Percentiles rank a stretch among this genome's conserved stretches.
These are phyloP conservation scores for Cistogaster globosa DNA, from an alignment of 2,888 invertebrate species.

Conservation along the genomic window DNA sequence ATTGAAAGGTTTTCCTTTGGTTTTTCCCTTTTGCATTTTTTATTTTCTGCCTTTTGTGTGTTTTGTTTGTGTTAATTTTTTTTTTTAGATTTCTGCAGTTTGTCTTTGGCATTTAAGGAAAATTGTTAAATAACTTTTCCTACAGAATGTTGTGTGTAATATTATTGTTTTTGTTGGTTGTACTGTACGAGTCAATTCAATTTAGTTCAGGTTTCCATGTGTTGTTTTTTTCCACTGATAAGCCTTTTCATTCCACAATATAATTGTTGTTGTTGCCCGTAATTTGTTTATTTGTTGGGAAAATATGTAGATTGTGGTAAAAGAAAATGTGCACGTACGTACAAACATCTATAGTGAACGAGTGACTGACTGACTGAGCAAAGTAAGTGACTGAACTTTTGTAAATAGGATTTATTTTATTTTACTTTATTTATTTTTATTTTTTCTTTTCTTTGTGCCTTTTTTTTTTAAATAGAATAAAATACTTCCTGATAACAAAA, in stretches of 20 bases:
- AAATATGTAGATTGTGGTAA: constrained; percentile 65
- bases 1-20: constrained; percentile 64
- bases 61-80: background rate
- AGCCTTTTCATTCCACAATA: constrained; percentile 41
- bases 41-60: constrained; percentile 32
- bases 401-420: constrained; percentile 63
- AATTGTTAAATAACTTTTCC: constrained; percentile 61
- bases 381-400: constrained; percentile 63
- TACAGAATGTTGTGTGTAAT: constrained; percentile 34
- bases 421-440: constrained; percentile 19
- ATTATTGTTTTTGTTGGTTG: constrained; percentile 23
- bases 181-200: constrained; percentile 20
- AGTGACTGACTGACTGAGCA: constrained; percentile 30
- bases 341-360: background rate
- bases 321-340: constrained; percentile 24
- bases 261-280: constrained; percentile 20
- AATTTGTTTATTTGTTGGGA: constrained; percentile 63
- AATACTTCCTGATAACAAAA: constrained; percentile 63
- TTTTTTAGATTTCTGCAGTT: constrained; percentile 34
- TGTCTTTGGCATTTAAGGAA: constrained; percentile 61
- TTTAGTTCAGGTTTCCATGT: constrained; percentile 60
- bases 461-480: constrained; percentile 32
- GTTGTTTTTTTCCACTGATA: constrained; percentile 55
- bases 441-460: background rate
- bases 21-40: constrained; percentile 47